A percentile compares a stretch with the other conserved stretches of the same genome.
Conservation (phyloP, 2,888 invertebrate genomes). For the Labia minor region DNA sequence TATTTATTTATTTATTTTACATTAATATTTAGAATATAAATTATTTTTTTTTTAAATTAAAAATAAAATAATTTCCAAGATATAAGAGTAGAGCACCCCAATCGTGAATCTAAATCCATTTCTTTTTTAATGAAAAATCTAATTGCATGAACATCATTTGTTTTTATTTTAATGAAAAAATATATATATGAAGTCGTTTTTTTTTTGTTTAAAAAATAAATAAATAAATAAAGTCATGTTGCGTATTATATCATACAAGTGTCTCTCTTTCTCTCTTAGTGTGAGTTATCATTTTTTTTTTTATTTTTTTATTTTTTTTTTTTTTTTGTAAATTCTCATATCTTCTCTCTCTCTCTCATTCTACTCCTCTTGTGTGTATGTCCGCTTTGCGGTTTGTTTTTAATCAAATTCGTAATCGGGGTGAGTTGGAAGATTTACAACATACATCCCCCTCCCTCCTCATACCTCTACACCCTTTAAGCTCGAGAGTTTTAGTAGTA, state of each 20-base stretch:
- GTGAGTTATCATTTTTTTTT: not conserved
- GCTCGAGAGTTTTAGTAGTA: no score
- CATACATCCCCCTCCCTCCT: not conserved
- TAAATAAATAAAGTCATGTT: not conserved
- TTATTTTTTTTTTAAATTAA: no score
- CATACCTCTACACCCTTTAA: not conserved
- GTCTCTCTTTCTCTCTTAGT: not conserved
- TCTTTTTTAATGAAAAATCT: not conserved
- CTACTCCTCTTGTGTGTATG: no score
- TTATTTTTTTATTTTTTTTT: no score
- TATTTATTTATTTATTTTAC: no score
- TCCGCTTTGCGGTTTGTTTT: slow-evolving; percentile 7
- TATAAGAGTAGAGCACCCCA: no score
- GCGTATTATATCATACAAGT: no score
- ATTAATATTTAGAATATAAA: no score
- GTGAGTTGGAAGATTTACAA: not conserved
- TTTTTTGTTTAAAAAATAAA: not conserved
- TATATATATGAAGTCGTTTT: not conserved
- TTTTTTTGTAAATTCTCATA: not conserved
- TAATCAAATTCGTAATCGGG: slow-evolving; percentile 13
- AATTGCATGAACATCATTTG: not conserved
- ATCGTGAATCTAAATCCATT: no score
- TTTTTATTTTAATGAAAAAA: not conserved
- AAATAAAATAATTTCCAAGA: no score
- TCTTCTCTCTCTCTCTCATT: no score